Evolutionary conservation across 2,888 invertebrate genomes (phyloP).

Genomic region (Lasioglossum morio): DNA sequence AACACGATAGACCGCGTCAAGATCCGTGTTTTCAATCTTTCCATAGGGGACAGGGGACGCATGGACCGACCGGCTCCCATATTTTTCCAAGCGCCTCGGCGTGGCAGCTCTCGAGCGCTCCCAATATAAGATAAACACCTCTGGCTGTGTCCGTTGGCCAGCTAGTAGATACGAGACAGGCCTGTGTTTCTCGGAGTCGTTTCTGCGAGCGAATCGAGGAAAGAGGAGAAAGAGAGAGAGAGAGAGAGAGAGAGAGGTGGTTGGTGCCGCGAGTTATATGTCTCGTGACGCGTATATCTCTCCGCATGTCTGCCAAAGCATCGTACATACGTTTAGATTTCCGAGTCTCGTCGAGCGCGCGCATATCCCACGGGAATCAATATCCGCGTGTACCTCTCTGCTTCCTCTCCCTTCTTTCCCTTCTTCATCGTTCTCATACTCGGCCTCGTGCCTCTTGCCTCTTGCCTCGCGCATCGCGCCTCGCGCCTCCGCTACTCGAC

Average conservation of each 20-base stretch:
- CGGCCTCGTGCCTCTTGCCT: constrained; percentile 67
- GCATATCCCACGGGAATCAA: constrained; percentile 84
- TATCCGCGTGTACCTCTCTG: constrained; percentile 80
- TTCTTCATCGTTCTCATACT: constrained; percentile 73
- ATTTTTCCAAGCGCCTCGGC: background rate
- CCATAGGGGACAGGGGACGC: background rate
- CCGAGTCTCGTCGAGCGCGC: constrained; percentile 79
- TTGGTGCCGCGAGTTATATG: constrained; percentile 23
- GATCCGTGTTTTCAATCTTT: background rate
- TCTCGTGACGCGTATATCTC: constrained; percentile 46
- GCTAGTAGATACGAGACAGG: background rate
- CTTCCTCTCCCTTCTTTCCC: constrained; percentile 73
- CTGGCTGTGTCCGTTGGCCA: background rate
- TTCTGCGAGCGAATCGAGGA: constrained; percentile 2
- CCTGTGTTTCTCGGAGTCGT: background rate
- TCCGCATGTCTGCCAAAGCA: constrained; percentile 62
- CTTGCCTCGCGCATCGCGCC: constrained; percentile 54
- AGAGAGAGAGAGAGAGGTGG: constrained; percentile 12
- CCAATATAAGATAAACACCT: background rate
- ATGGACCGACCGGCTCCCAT: background rate
- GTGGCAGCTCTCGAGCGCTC: background rate
- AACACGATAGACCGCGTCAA: too few species aligned
- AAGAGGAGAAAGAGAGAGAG: background rate
- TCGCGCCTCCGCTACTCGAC: constrained; percentile 46
- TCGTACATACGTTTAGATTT: constrained; percentile 75